Percentiles rank a stretch among this genome's conserved stretches.
phyloP scores from a whole-genome alignment of 2,113 vertebrate species.

The Sebastes schlegelii region DNA sequence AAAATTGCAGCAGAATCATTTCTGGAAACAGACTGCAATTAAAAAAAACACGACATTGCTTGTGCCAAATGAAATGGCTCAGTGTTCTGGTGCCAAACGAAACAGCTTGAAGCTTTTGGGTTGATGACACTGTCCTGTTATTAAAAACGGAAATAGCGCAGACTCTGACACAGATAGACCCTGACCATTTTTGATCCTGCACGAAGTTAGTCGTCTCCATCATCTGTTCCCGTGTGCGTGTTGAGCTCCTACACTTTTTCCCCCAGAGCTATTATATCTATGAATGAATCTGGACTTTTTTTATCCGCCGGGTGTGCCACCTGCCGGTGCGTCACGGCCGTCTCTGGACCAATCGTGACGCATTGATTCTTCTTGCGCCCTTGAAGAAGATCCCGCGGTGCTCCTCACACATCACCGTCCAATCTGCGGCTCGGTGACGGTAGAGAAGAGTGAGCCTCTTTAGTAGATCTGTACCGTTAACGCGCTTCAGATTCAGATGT shows the following conservation, averaged over 20 bases:
- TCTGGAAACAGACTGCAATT: constrained; percentile 17
- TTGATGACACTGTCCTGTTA: constrained; percentile 9
- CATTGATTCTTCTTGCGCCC: constrained; percentile 63
- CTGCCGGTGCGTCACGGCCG: constrained; percentile 80
- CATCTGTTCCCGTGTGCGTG: background rate
- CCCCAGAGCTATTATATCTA: constrained; percentile 17
- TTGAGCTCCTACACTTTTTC: background rate
- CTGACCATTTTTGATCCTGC: constrained; percentile 10
- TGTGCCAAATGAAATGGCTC: constrained; percentile 25
- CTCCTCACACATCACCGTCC: constrained; percentile 55
- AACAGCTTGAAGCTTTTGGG: constrained; percentile 33
- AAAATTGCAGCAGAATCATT: background rate
- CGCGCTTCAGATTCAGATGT: constrained; percentile 20
- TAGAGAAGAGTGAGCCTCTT: constrained; percentile 45
- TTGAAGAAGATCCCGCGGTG: constrained; percentile 77
- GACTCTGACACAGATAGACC: background rate
- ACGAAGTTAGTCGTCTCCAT: background rate
- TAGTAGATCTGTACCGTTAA: background rate
- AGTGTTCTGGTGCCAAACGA: constrained; percentile 12
- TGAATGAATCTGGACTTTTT: constrained; percentile 64
- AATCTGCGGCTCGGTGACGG: constrained; percentile 50
- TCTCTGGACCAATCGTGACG: constrained; percentile 74
- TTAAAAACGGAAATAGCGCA: background rate
- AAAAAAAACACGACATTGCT: constrained; percentile 5
- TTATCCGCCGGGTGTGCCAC: constrained; percentile 79